Base-by-base conservation (phyloP, 1,140 invertebrate species). In the Hyposmocoma kahamanoa region DNA sequence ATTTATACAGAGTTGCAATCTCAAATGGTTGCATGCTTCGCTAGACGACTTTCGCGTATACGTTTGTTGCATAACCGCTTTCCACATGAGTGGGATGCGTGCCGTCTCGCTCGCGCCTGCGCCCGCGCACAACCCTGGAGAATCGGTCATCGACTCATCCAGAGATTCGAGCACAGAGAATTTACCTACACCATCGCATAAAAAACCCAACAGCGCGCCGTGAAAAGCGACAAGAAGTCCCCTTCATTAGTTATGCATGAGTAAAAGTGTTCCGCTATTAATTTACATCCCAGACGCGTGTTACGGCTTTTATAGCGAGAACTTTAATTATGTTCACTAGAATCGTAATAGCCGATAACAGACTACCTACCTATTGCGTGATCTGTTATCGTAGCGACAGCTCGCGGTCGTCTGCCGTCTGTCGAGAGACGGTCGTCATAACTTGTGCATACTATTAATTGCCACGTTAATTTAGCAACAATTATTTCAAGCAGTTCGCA, bases 1-100 rank as follows among this genome's bases (percentile, higher is more conserved):
- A 13, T n/a, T 34, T n/a, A n/a, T n/a, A 13, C 30, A 34, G 6
- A n/a, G 30, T 34, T 34, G 30, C 30, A 34, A 13, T 34, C 30
- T 34, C n/a, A n/a, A n/a, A n/a, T n/a, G n/a, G n/a, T n/a, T n/a
- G 30, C 30, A 34, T 34, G 24, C 24, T 54, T 50, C 47, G 48
- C 58, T 76, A 70, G 62, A 70, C 70, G 30, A 39, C 17, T 79
- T 76, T 82, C 78, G 72, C 75, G 71, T 67, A 66, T 50, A 53
- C 56, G 58, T 52, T 54, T 60, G 67, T 83, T 78, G 70, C 76
- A 75, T 80, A 78, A 77, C 79, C 65, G 74, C 75, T 80, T 83
- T 80, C 72, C 79, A 78, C 68, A 64, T 53, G 72, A 76, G 67
- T 65, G 68, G 68, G 65, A 66, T 54, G 67, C 61, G 47, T 57